These are phyloP conservation scores for Seladonia tumulorum DNA, from an alignment of 2,888 invertebrate species.

Conservation along the genomic window DNA sequence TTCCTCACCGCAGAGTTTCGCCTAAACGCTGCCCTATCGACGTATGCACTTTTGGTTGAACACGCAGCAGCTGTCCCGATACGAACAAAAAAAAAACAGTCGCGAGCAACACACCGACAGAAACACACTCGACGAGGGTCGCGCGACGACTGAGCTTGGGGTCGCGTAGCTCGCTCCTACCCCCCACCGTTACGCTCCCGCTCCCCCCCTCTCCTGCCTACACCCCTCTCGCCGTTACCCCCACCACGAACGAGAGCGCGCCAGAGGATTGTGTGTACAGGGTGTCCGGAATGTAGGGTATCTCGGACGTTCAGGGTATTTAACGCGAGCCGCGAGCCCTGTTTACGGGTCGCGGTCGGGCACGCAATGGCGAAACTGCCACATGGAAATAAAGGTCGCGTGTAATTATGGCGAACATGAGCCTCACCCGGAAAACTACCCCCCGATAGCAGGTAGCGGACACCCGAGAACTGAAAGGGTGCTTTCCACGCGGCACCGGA, in stretches of 20 bases:
- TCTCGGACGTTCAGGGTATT: not conserved
- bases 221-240: conserved; percentile 31
- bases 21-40: no score
- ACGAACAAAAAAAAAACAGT: no score
- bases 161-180: conserved; percentile 78
- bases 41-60: not conserved
- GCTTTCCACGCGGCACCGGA: not conserved
- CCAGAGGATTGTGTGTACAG: conserved; percentile 30
- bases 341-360: not conserved
- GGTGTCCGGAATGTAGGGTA: conserved; percentile 5
- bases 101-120: conserved; percentile 33
- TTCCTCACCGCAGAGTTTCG: not conserved
- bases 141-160: conserved; percentile 83
- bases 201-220: not conserved
- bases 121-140: conserved; percentile 81
- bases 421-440: not conserved
- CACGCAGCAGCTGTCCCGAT: not conserved
- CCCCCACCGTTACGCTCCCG: conserved; percentile 73
- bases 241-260: conserved; percentile 46
- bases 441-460: not conserved
- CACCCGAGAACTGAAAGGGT: not conserved
- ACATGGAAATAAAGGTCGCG: not conserved
- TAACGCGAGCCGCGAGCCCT: not conserved
- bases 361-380: conserved; percentile 2
- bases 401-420: conserved; percentile 11